Conservation (phyloP, 2,888 invertebrate species). For the Galeopsomyia nigrocyanea region DNA sequence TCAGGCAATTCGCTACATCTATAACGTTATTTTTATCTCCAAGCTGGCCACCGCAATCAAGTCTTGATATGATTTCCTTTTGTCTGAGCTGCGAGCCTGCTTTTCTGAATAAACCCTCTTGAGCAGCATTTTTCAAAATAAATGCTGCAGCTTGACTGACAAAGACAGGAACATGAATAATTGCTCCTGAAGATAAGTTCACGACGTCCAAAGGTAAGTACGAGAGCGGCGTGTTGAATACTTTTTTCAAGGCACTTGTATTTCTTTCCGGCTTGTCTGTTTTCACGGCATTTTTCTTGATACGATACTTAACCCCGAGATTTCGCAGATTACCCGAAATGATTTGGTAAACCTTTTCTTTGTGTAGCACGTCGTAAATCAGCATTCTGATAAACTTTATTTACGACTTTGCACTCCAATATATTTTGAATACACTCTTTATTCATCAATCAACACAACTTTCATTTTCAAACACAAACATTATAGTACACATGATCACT, state of each 20-base stretch:
- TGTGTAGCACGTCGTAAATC: slow-evolving; percentile 72
- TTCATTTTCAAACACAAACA: slow-evolving; percentile 25
- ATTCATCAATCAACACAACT: slow-evolving; percentile 27
- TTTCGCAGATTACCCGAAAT: slow-evolving; percentile 78
- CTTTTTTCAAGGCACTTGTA: slow-evolving; percentile 60
- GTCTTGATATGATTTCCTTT: slow-evolving; percentile 81
- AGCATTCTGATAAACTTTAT: slow-evolving; percentile 66
- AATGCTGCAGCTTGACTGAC: slow-evolving; percentile 80
- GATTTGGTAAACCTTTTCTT: slow-evolving; percentile 72
- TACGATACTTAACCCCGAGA: slow-evolving; percentile 79
- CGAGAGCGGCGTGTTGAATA: slow-evolving; percentile 73
- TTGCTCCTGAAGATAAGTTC: slow-evolving; percentile 78
- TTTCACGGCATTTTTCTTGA: slow-evolving; percentile 75
- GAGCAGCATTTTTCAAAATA: slow-evolving; percentile 77
- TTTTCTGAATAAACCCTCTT: slow-evolving; percentile 90
- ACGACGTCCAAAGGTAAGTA: slow-evolving; percentile 72
- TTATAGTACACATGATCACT: slow-evolving; percentile 7
- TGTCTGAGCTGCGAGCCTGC: slow-evolving; percentile 88
- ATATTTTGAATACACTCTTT: slow-evolving; percentile 11
- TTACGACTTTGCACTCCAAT: neutral
- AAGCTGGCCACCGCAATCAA: slow-evolving; percentile 81
- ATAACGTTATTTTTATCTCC: slow-evolving; percentile 82
- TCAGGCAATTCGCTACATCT: slow-evolving; percentile 88
- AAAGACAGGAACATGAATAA: slow-evolving; percentile 80
- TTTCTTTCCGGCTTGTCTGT: slow-evolving; percentile 59